Evolutionary conservation across 92 coral and sea anemone species (phyloP).

Genomic region (Palythoa grandis): DNA sequence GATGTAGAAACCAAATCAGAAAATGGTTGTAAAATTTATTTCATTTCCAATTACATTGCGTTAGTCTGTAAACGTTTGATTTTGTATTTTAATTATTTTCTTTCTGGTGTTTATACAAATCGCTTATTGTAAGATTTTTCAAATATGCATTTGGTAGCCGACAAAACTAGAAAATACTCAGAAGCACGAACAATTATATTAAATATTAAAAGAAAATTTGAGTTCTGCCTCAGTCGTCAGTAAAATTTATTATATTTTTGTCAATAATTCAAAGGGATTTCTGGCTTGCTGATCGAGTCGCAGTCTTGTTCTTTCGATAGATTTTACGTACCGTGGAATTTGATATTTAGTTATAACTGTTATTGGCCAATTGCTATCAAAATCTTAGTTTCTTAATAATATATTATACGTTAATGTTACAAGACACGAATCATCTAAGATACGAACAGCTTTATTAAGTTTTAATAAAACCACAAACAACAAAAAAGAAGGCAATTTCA

Average conservation of each 20-base stretch:
- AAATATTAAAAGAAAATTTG: background rate
- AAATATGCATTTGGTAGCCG: background rate
- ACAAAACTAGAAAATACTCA: background rate
- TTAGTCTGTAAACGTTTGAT: background rate
- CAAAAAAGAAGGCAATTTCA: constrained; percentile 14
- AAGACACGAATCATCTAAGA: background rate
- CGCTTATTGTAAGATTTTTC: no score
- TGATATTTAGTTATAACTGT: background rate
- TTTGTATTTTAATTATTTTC: background rate
- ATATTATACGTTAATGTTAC: background rate
- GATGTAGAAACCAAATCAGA: background rate
- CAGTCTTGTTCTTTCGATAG: background rate
- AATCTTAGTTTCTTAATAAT: background rate
- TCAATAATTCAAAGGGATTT: background rate
- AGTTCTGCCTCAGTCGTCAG: background rate
- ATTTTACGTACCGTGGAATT: background rate
- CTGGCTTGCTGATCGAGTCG: background rate
- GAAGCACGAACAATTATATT: background rate
- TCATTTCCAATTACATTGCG: background rate
- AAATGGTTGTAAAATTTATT: background rate
- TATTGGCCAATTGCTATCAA: background rate
- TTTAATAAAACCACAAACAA: constrained; percentile 8
- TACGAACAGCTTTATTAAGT: background rate
- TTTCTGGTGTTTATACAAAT: no score
- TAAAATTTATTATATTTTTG: background rate